Base-by-base conservation (phyloP, 2,113 vertebrate genomes). In the Crotalus viridis region DNA sequence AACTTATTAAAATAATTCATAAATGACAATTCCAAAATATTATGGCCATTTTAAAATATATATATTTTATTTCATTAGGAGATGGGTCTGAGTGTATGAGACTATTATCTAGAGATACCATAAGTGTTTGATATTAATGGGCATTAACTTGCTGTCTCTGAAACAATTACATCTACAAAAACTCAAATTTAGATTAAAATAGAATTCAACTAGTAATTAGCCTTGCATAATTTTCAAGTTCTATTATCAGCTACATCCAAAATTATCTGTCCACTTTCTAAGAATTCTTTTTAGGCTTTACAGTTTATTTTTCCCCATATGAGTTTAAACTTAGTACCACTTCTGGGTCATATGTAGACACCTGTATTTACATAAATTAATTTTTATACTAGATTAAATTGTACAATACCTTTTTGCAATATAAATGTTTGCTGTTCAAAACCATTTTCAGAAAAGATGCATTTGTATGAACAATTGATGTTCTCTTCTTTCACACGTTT, bases 361-460 rank as follows among this genome's bases (percentile, higher is more conserved):
- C 19, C n/a, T 88, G 6, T 88, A 56, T 33, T 88, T 48, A 15
- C 26, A 48, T 24, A 87, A 51, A 46, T 87, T 43, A 81, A 9
- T 81, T 39, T 81, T 43, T 81, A 0, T 61, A 46, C 94, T 90
- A 90, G 12, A 52, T 48, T 6, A 88, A 43, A 69, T 59, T 52
- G 33, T 85, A 96, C 95, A 88, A 57, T 97, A 97, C 97, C 97
- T 94, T 93, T 96, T 92, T 95, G 91, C 87, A 98, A 61, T 91
- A 95, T 93, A 93, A 98, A 96, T 85, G 5, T 91, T 93, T 95
- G 97, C 0, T 0, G 90, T 17, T 94, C 91, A 1, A 0, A 26
- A 15, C 52, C n/a, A 39, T 57, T 57, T 33, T 57, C 55, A 86
- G 10, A 8, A n/a, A 98, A 93, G n/a, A 93, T 85, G n/a, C 98